Evolutionary conservation across 2,113 vertebrate genomes (phyloP).

Genomic region (Pachypanchax playfairii): DNA sequence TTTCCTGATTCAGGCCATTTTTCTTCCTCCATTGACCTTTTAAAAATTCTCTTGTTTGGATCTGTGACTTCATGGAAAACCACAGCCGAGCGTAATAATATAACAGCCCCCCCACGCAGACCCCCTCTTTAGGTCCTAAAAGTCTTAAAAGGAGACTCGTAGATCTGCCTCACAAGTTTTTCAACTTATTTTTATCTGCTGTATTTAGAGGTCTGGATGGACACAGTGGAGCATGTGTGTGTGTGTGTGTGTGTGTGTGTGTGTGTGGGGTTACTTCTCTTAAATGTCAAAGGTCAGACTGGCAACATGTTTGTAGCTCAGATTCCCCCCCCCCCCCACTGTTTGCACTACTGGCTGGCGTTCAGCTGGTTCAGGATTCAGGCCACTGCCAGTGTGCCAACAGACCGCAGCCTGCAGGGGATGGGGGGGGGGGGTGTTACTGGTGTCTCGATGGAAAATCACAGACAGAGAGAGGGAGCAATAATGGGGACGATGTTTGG

Average conservation of each 20-base stretch:
- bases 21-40: constrained; percentile 62
- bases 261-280: constrained; percentile 24
- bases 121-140: constrained; percentile 30
- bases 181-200: constrained; percentile 37
- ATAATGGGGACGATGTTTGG: constrained; percentile 31
- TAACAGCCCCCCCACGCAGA: constrained; percentile 23
- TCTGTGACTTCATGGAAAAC: constrained; percentile 72
- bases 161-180: background rate
- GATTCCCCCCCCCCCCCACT: constrained; percentile 15
- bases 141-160: constrained; percentile 64
- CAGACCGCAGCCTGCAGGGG: constrained; percentile 6
- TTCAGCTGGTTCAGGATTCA: constrained; percentile 51
- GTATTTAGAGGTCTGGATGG: constrained; percentile 60
- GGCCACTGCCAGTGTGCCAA: constrained; percentile 53
- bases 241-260: background rate
- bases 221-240: background rate
- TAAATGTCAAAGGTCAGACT: constrained; percentile 69
- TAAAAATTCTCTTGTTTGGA: constrained; percentile 39
- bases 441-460: constrained; percentile 58
- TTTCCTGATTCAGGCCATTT: constrained; percentile 25
- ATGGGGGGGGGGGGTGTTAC: background rate
- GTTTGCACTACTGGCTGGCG: constrained; percentile 14
- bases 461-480: constrained; percentile 24
- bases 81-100: constrained; percentile 34
- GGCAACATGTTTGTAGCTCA: constrained; percentile 48